Evolutionary conservation across 2,113 vertebrate genomes (phyloP).

Genomic region (Chaetops frenatus): DNA sequence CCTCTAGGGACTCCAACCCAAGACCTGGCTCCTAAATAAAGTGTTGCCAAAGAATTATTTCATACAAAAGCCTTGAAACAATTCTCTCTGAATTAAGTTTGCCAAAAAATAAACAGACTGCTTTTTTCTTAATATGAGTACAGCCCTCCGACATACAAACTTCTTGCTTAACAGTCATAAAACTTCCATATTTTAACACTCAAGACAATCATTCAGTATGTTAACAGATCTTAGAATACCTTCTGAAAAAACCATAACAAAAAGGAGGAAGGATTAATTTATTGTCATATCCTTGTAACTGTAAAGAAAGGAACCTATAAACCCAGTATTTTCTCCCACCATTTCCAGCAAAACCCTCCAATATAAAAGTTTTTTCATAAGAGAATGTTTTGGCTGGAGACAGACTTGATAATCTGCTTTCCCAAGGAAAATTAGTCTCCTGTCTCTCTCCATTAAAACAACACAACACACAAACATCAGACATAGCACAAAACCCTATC

Average conservation of each 20-base stretch:
- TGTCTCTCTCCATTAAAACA: background rate
- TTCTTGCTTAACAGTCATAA: background rate
- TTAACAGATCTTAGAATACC: background rate
- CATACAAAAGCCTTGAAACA: background rate
- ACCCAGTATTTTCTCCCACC: background rate
- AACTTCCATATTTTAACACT: background rate
- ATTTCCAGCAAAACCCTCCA: background rate
- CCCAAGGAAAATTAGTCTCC: background rate
- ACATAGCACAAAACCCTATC: background rate
- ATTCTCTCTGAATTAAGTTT: background rate
- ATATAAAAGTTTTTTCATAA: background rate
- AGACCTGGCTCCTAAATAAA: background rate
- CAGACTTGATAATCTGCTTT: background rate
- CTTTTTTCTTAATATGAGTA: background rate
- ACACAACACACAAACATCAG: background rate
- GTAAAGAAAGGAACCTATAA: background rate
- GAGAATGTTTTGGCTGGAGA: background rate
- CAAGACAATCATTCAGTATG: background rate
- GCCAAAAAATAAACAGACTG: background rate
- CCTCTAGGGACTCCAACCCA: background rate
- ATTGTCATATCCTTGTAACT: background rate
- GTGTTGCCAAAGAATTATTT: background rate
- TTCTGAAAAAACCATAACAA: background rate
- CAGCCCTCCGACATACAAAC: background rate
- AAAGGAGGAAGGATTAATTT: background rate